A percentile compares a stretch with the other conserved stretches of the same genome.
Conservation (phyloP, 2,113 vertebrate species). For the Bubalus kerabau region DNA sequence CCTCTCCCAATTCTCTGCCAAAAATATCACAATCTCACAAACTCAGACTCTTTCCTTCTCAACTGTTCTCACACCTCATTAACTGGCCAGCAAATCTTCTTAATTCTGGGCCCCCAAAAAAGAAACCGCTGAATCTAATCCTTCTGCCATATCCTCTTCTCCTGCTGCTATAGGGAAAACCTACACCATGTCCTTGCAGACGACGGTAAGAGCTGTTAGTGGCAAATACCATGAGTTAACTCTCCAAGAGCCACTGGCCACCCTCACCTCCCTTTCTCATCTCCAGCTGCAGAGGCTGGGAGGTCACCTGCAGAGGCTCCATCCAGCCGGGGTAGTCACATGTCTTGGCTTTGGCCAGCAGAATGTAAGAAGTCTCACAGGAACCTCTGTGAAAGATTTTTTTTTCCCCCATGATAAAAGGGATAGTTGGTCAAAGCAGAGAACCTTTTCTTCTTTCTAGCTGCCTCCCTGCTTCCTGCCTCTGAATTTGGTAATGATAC, state of each 20-base stretch:
- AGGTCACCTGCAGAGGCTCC: neutral
- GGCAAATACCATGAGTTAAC: no score
- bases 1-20: neutral
- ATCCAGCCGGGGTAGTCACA: neutral
- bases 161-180: neutral
- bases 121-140: neutral
- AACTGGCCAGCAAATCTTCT: neutral
- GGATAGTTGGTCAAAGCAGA: neutral
- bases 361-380: neutral
- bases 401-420: neutral
- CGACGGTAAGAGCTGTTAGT: neutral
- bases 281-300: neutral
- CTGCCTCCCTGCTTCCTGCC: neutral
- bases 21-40: neutral
- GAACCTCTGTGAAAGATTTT: neutral
- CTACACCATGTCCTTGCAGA: neutral
- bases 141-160: neutral
- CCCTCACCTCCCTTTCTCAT: neutral
- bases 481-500: neutral
- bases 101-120: neutral
- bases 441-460: neutral
- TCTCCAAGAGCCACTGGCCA: neutral
- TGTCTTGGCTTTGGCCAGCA: neutral
- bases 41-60: neutral
- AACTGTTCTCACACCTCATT: neutral